These are phyloP conservation scores for Lutjanus argentimaculatus DNA, from an alignment of 2,797 vertebrate species.

Conservation along the genomic window DNA sequence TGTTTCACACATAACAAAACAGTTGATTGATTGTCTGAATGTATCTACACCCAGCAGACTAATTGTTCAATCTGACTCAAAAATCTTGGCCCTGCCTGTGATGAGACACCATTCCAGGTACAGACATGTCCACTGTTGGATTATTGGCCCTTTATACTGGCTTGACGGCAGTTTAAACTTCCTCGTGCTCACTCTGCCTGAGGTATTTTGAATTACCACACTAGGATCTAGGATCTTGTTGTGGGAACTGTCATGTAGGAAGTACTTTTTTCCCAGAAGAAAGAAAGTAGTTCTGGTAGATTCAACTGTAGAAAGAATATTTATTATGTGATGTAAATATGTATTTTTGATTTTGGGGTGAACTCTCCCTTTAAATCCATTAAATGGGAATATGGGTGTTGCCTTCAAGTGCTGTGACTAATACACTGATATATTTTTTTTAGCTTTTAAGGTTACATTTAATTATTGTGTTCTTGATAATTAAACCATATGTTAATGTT, in stretches of 20 bases:
- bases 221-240: not conserved
- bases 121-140: slow-evolving; percentile 47
- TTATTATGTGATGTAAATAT: too few species aligned
- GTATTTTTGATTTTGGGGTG: too few species aligned
- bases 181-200: not conserved
- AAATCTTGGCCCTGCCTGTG: slow-evolving; percentile 18
- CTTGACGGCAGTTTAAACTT: not conserved
- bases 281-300: too few species aligned
- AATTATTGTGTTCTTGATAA: not conserved
- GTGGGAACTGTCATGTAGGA: too few species aligned
- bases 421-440: not conserved
- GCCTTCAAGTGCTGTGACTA: not conserved
- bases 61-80: slow-evolving; percentile 32
- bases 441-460: not conserved
- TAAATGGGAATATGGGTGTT: not conserved
- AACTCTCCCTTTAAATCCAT: not conserved
- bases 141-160: not conserved
- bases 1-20: not conserved
- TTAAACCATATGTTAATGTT: not conserved
- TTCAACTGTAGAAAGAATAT: too few species aligned
- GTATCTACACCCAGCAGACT: slow-evolving; percentile 21
- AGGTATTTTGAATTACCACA: slow-evolving; percentile 2
- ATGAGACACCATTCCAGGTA: slow-evolving; percentile 42
- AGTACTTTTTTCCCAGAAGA: too few species aligned
- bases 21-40: slow-evolving; percentile 4